Percentiles rank a stretch among this genome's conserved stretches.
Conservation (phyloP, 2,113 vertebrate species). For the Microtus richardsoni region DNA sequence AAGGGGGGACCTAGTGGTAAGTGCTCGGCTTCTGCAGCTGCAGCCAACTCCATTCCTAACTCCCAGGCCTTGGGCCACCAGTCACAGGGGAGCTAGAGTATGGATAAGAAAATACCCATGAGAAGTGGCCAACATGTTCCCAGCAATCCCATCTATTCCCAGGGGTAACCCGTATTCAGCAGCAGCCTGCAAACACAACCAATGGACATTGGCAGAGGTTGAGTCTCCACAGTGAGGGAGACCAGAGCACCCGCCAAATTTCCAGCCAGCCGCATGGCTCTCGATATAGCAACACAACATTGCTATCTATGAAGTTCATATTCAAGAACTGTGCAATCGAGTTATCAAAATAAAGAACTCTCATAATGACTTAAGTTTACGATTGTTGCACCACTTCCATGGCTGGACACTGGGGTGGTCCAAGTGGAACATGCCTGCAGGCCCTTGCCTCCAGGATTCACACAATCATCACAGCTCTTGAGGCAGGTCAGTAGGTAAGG, state of each 20-base stretch:
- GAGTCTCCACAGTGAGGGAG: not conserved
- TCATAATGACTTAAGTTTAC: not conserved
- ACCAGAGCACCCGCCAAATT: not conserved
- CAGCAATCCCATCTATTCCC: not conserved
- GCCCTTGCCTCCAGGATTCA: not conserved
- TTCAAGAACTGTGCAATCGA: not conserved
- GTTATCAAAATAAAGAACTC: not conserved
- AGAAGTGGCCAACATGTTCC: conserved; percentile 8
- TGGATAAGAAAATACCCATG: not conserved
- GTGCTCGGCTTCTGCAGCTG: not conserved
- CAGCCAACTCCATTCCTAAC: not conserved
- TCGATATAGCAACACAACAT: not conserved
- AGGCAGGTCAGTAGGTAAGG: too few relatives aligned
- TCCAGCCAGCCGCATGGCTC: not conserved
- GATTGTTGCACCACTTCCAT: not conserved
- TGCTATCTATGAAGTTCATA: not conserved
- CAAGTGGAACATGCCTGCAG: too few relatives aligned
- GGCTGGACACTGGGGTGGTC: not conserved
- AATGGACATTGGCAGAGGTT: not conserved
- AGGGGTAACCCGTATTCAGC: not conserved
- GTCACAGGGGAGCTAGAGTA: not conserved
- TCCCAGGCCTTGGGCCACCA: not conserved
- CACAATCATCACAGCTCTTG: rapidly evolving
- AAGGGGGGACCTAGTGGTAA: not conserved
- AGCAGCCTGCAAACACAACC: not conserved